Evolutionary conservation across 2,797 vertebrate genomes (phyloP), one percentile per base, ranked within the genome.

Genomic region (Dicrostonyx torquatus): DNA sequence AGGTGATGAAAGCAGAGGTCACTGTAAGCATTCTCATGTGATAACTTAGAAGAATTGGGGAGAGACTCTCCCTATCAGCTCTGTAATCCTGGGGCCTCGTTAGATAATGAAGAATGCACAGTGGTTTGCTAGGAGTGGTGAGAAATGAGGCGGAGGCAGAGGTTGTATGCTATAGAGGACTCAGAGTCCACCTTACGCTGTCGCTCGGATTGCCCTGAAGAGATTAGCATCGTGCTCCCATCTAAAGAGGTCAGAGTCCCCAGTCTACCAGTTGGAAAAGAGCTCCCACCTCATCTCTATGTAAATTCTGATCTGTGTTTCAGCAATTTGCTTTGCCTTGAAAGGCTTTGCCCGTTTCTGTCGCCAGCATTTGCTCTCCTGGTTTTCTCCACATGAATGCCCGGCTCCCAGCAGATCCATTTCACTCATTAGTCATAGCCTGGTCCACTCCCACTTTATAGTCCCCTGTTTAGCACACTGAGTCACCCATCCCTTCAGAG

Each of bases 241-340:
- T 93, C 31, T 73, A 90, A 91, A 95, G 82, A 86, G 66, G 31
- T 82, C 29, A 79, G 62, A 89, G 31, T 62, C 29, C 15, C 2
- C 15, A 87, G 37, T n/a, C 24, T 17, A 88, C 53, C 4, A 24
- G 68, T 22, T 45, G 48, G 45, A 93, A 94, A 76, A 5, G 50
- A 90, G 84, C 94, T 95, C 70, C 75, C 40, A 80, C 72, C 22
- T 79, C 34, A 82, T 91, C 53, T 87, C 82, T 87, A 62, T 15
- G n/a, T 10, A 62, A 70, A 95, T 89, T 95, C 40, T 94, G 72
- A 43, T 68, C 45, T 83, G 12, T 53, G 89, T 86, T 84, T 94
- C 58, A 89, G 60, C 34, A 34, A 40, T 88, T 73, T 95, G 29
- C 87, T 62, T 10, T 83, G n/a, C 37, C n/a, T 76, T 45, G 20